Base-by-base conservation (phyloP, 92 coral and sea anemone genomes). In the Bergia sp. region DNA sequence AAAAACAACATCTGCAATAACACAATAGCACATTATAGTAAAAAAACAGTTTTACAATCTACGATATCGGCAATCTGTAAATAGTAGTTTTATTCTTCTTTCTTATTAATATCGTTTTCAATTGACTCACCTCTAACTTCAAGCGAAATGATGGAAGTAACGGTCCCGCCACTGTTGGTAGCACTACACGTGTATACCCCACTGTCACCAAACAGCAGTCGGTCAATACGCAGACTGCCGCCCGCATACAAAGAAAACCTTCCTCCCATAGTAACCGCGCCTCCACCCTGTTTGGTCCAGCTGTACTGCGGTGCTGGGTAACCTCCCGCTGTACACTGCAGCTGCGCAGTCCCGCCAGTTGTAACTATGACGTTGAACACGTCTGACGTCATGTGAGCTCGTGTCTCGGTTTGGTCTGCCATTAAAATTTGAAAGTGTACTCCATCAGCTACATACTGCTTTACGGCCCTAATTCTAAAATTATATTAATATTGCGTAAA, bases 241-340 rank as follows among this genome's bases (percentile, higher is more conserved):
- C 98, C 96, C 18, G 94, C 95, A 73, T 90, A 91, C 82, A 93
- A 23, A 41, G 95, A 92, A 75, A 96, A 89, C 20, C 93, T 94
- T 45, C 92, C 92, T 65, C 93, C 92, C 72, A 96, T 86, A 73
- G 89, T 90, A 73, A 96, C 85, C 44, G 86, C 76, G 20, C 58
- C 89, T 45, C 96, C 92, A 78, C 91, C 88, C 58, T 90, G 94
- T 79, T 82, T 92, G 66, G 61, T 84, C 99, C 99, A 97, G 21
- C 90, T 87, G 91, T 94, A 97, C 77, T 94, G 95, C 16, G 98
- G 98, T 64, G 82, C 91, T 57, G 96, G 98, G 82, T 89, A 93
- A 10, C 98, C 98, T 75, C 84, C 92, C 7, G 98, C 98, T 55
- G 93, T 55, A 82, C 99, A 97, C 89, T 97, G 96, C 53, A 97